Conservation (phyloP, 2,888 invertebrate genomes). For the Rhimphoctona megacephalus region DNA sequence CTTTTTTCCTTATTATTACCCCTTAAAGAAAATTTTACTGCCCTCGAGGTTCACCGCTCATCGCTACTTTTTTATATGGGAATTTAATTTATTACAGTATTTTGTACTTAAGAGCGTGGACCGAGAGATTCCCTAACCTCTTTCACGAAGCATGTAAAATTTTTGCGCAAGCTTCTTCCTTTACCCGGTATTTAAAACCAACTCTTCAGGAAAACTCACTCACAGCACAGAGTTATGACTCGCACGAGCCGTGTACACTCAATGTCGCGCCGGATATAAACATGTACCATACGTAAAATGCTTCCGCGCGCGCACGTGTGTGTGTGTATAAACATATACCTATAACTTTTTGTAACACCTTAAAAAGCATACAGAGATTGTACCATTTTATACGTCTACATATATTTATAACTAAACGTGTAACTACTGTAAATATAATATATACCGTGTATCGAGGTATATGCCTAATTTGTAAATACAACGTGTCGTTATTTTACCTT, state of each 20-base stretch:
- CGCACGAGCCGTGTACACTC: slow-evolving; percentile 38
- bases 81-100: slow-evolving; percentile 1
- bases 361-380: slow-evolving; percentile 16
- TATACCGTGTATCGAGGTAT: slow-evolving; percentile 50
- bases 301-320: not conserved
- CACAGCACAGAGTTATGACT: slow-evolving; percentile 47
- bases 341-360: slow-evolving; percentile 22
- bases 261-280: slow-evolving; percentile 51
- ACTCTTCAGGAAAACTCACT: slow-evolving; percentile 8
- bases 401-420: slow-evolving; percentile 68
- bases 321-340: not conserved
- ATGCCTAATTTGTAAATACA: slow-evolving; percentile 78
- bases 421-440: slow-evolving; percentile 81
- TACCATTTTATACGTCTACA: slow-evolving; percentile 61
- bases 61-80: not conserved
- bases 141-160: not conserved
- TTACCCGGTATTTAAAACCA: not conserved
- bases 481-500: slow-evolving; percentile 66
- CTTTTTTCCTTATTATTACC: not conserved
- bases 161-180: not conserved
- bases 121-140: not conserved
- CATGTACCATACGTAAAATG: not conserved
- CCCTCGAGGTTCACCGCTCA: not conserved
- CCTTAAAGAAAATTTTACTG: not conserved
- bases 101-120: not conserved